Evolutionary conservation across 2,797 vertebrate genomes (phyloP), one percentile per base, ranked within the genome.

Genomic region (Fundulus diaphanus): DNA sequence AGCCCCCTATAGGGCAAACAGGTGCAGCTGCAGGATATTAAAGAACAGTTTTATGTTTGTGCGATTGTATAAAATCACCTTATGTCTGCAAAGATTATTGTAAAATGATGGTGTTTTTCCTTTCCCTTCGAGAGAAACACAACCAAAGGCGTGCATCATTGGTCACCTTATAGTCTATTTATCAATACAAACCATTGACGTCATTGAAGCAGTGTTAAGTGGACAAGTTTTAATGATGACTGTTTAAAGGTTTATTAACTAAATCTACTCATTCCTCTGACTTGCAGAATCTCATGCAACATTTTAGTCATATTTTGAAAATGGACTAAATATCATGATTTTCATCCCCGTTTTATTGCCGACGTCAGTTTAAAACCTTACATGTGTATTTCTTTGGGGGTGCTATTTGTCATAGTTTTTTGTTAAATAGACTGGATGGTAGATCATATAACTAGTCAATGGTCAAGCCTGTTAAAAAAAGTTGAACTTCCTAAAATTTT

Each of bases 231-330:
- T n/a, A 40, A 37, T 65, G 11, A 37, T n/a, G 13, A 65, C 27
- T 65, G 61, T 40, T n/a, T 65, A n/a, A 35, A 65, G 12, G 40
- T 40, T 65, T 3, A 65, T 65, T 65, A n/a, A 65, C 61, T 12
- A 65, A 65, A 65, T 40, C 35, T n/a, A 7, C 37, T 66, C 22
- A 42, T 42, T 66, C 35, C 5, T 42, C 61, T 65, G 59, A 63
- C 9, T 3, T 22, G 61, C 12, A 40, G 61, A 63, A 63, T 37
- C 37, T 33, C 35, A 40, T 5, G 35, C 20, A n/a, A 15, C 61
- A 1, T 65, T 42, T 66, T 42, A n/a, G 22, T 42, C 37, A 7
- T 65, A 33, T 35, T 40, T 37, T 63, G 1, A 40, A 24, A 37
- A 6, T 13, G 3, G 22, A 35, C 7, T 3, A 37, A 63, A 22